A percentile compares a stretch with the other conserved stretches of the same genome.
phyloP scores from a whole-genome alignment of 2,888 invertebrate species.

The Nycteola revayana region DNA sequence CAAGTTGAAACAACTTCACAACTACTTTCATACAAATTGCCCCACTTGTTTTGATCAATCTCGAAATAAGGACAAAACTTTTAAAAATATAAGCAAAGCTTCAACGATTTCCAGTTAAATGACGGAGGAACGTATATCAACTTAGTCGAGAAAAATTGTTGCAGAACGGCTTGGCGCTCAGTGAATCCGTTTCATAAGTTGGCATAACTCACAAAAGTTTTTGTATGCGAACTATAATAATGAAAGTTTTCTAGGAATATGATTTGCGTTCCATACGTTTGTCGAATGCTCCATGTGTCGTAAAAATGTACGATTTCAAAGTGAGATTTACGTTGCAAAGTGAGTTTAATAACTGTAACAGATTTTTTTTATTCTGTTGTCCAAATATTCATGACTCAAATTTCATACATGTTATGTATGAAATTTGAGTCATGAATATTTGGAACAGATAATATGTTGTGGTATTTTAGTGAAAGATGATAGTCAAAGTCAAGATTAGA shows the following conservation, averaged over 20 bases:
- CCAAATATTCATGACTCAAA: no score
- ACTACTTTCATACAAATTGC: conserved; percentile 13
- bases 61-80: conserved; percentile 6
- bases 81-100: not conserved
- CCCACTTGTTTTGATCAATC: conserved; percentile 22
- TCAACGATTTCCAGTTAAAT: conserved; percentile 15
- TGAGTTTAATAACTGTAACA: no score
- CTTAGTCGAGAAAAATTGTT: not conserved
- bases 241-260: conserved; percentile 11
- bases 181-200: conserved; percentile 15
- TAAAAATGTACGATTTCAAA: no score
- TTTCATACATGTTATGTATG: no score
- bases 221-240: conserved; percentile 10
- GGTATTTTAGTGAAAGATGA: no score
- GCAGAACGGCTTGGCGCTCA: not conserved
- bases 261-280: conserved; percentile 3
- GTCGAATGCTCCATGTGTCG: not conserved
- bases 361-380: no score
- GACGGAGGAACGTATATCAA: not conserved
- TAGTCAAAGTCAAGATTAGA: no score
- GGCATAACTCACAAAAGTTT: conserved; percentile 16
- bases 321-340: no score
- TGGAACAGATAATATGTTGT: no score
- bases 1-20: not conserved
- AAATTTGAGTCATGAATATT: no score